Evolutionary conservation across 2,888 invertebrate genomes (phyloP), one percentile per base, ranked within the genome.

Genomic region (Sthenelais limicola): DNA sequence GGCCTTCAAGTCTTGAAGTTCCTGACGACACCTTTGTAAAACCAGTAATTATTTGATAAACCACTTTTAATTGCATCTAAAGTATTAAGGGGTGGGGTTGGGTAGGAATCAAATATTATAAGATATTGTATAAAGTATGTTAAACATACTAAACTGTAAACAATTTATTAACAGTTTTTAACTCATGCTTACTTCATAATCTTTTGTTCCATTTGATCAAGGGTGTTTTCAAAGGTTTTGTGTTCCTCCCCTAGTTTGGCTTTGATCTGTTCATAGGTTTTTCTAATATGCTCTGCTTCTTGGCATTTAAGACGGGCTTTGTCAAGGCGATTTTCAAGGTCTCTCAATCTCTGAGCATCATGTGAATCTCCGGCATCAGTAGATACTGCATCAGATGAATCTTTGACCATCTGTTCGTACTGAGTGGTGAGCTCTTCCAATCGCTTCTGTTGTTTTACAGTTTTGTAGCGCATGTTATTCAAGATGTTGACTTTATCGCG

Each of bases 211-310:
- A 87, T 82, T 3, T 81, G 81, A 72, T 87, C 85, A 18, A 88
- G 80, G n/a, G 79, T 82, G 72, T 81, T 82, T 5, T 84, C 85
- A 73, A 84, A 88, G 26, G 82, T 82, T 72, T 84, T 81, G 7
- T 86, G 85, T 75, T 88, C 87, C 18, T 82, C 81, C 79, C 86
- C 84, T 47, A 87, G 78, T 71, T 84, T 84, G 21, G 81, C 74
- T 76, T 85, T 86, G 74, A 88, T 88, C 74, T 87, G 85, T 66
- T 81, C 78, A 75, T 88, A 88, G 28, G 88, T 88, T 72, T 85
- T 79, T 54, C 82, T 81, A 68, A 88, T 84, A 75, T 88, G 88
- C 35, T 83, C 83, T 0, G 88, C 88, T 73, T 88, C 88, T 77
- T 85, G 85, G 70, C 84, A 86, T 78, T 88, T 88, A 71, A 88